Evolutionary conservation across 1,140 invertebrate genomes (phyloP).

Genomic region (Akabosia matsudoensis): DNA sequence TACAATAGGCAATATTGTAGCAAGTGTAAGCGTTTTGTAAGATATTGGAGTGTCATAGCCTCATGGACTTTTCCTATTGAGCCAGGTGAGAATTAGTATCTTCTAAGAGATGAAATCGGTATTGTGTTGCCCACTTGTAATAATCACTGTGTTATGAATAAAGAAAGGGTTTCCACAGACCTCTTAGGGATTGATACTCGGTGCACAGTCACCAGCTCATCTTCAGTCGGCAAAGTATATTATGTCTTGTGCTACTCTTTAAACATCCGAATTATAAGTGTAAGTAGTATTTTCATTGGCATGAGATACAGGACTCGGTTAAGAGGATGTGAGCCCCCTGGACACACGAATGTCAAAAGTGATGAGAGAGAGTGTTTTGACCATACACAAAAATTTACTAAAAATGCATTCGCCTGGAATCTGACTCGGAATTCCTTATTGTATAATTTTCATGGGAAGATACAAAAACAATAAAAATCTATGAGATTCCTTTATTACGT

Average conservation of each 20-base stretch:
- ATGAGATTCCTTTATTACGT: too few species aligned
- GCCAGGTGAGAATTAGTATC: constrained; percentile 12
- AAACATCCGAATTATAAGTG: too few species aligned
- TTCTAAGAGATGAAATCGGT: constrained; percentile 7
- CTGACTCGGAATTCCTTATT: too few species aligned
- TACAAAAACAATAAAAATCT: too few species aligned
- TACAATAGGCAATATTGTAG: constrained; percentile 7
- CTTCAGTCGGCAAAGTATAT: background rate
- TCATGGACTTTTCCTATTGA: background rate
- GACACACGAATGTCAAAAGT: background rate
- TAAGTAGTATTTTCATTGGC: too few species aligned
- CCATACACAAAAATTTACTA: too few species aligned
- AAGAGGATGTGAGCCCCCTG: too few species aligned
- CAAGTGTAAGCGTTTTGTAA: background rate
- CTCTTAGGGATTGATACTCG: constrained; percentile 12
- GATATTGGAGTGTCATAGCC: too few species aligned
- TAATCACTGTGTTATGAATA: constrained; percentile 14
- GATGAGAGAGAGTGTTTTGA: background rate
- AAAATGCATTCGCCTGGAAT: too few species aligned
- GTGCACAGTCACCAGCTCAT: background rate
- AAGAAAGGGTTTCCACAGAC: constrained; percentile 7
- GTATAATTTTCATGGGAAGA: too few species aligned
- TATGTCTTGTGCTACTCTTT: background rate
- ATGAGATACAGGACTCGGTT: too few species aligned
- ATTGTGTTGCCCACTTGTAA: constrained; percentile 18